phyloP scores from a whole-genome alignment of 1,140 invertebrate species.

The Drosophila suzukii region DNA sequence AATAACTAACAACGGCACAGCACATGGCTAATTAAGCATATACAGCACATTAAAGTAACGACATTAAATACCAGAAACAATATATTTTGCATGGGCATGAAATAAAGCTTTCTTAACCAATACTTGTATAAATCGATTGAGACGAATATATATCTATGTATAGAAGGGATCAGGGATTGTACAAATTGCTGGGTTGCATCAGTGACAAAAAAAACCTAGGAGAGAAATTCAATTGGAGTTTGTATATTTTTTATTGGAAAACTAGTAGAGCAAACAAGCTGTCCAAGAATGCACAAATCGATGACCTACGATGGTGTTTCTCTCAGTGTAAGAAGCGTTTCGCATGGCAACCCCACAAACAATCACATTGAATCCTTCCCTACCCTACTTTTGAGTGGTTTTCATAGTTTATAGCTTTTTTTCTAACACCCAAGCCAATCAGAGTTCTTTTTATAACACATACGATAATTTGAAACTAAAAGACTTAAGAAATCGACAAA shows the following conservation, averaged over 20 bases:
- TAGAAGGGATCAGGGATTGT: constrained; percentile 44
- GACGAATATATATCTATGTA: constrained; percentile 46
- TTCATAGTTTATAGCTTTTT: constrained; percentile 34
- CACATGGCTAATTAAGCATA: constrained; percentile 21
- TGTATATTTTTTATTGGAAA: constrained; percentile 53
- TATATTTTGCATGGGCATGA: constrained; percentile 53
- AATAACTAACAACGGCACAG: constrained; percentile 33
- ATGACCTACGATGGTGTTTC: constrained; percentile 17
- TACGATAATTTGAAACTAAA: constrained; percentile 76
- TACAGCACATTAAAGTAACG: constrained; percentile 23
- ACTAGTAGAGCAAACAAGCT: constrained; percentile 29
- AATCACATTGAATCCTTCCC: constrained; percentile 48
- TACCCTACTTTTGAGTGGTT: constrained; percentile 40
- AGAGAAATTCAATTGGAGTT: constrained; percentile 48
- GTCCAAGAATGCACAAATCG: constrained; percentile 66
- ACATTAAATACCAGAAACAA: constrained; percentile 25
- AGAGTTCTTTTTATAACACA: constrained; percentile 43
- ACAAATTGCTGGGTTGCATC: constrained; percentile 67
- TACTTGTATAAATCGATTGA: constrained; percentile 49
- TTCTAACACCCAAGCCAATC: constrained; percentile 24
- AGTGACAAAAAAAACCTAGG: constrained; percentile 32
- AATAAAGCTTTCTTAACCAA: constrained; percentile 47
- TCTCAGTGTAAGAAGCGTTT: constrained; percentile 28
- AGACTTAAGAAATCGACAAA: constrained; percentile 68
- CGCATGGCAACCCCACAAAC: constrained; percentile 32